A percentile compares a stretch with the other conserved stretches of the same genome.
These are phyloP conservation scores for Syngnathoides biaculeatus DNA, from an alignment of 2,113 vertebrate genomes.

Conservation along the genomic window DNA sequence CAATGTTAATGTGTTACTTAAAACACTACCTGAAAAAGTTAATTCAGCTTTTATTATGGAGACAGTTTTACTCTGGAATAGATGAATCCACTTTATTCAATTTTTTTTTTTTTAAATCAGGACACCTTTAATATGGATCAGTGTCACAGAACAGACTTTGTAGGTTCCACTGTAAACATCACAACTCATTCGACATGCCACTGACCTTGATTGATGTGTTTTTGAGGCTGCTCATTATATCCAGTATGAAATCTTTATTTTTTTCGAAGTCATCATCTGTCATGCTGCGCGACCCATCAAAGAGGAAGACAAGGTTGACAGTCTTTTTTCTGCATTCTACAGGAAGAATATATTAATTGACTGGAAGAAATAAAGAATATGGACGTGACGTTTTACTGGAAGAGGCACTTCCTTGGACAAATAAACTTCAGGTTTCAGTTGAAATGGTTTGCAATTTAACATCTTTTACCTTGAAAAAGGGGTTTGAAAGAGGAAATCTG, in stretches of 20 bases:
- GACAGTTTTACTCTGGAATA: background rate
- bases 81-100: background rate
- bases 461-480: slow-evolving; percentile 71
- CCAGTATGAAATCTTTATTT: slow-evolving; percentile 74
- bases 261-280: slow-evolving; percentile 33
- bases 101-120: too few species aligned
- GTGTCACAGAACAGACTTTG: background rate
- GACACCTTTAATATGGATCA: too few species aligned
- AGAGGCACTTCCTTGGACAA: background rate
- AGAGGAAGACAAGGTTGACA: slow-evolving; percentile 80
- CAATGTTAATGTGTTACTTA: too few species aligned
- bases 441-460: too few species aligned
- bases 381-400: background rate
- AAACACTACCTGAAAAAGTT: too few species aligned
- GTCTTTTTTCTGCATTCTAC: slow-evolving; percentile 76
- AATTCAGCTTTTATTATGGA: background rate
- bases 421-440: background rate
- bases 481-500: slow-evolving; percentile 35
- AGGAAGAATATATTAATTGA: background rate
- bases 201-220: slow-evolving; percentile 75
- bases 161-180: background rate
- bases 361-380: background rate
- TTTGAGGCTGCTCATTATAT: slow-evolving; percentile 68
- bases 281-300: slow-evolving; percentile 79
- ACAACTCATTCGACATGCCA: background rate